Evolutionary conservation across 2,888 invertebrate genomes (phyloP).

Genomic region (Himalopsyche anomala): DNA sequence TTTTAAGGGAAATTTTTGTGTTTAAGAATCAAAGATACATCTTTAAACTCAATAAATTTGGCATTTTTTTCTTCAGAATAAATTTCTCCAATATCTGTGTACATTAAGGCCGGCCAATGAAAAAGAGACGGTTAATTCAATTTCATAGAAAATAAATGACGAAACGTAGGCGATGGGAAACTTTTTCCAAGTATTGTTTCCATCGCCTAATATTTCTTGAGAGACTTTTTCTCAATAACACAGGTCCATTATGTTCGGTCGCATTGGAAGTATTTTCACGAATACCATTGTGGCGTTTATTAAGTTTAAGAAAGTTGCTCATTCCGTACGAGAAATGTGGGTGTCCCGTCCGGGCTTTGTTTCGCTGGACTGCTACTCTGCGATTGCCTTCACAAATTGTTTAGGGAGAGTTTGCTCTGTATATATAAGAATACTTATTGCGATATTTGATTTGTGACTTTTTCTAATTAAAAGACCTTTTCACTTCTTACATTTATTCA

Average conservation of each 20-base stretch:
- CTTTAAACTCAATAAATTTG: slow-evolving; percentile 23
- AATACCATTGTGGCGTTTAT: slow-evolving; percentile 60
- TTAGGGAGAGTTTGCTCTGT: slow-evolving; percentile 44
- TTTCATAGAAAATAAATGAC: slow-evolving; percentile 44
- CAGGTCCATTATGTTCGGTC: slow-evolving; percentile 57
- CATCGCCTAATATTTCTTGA: slow-evolving; percentile 52
- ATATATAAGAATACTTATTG: slow-evolving; percentile 47
- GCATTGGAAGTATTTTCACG: slow-evolving; percentile 57
- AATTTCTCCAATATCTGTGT: slow-evolving; percentile 31
- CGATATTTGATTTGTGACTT: slow-evolving; percentile 40
- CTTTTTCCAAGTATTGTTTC: slow-evolving; percentile 44
- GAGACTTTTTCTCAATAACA: slow-evolving; percentile 59
- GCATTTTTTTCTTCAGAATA: neutral
- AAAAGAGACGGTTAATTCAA: slow-evolving; percentile 45
- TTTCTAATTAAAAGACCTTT: slow-evolving; percentile 42
- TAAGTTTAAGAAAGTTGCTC: slow-evolving; percentile 60
- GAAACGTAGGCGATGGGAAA: slow-evolving; percentile 41
- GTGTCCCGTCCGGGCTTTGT: slow-evolving; percentile 54
- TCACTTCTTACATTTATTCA: neutral
- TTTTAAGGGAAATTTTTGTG: neutral
- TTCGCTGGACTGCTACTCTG: slow-evolving; percentile 46
- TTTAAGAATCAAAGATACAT: neutral
- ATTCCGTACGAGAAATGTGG: slow-evolving; percentile 58
- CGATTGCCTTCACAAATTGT: slow-evolving; percentile 54
- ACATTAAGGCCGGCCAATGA: slow-evolving; percentile 6